Evolutionary conservation across 2,113 vertebrate genomes (phyloP).

Genomic region (Cryptomyrus ogoouensis): DNA sequence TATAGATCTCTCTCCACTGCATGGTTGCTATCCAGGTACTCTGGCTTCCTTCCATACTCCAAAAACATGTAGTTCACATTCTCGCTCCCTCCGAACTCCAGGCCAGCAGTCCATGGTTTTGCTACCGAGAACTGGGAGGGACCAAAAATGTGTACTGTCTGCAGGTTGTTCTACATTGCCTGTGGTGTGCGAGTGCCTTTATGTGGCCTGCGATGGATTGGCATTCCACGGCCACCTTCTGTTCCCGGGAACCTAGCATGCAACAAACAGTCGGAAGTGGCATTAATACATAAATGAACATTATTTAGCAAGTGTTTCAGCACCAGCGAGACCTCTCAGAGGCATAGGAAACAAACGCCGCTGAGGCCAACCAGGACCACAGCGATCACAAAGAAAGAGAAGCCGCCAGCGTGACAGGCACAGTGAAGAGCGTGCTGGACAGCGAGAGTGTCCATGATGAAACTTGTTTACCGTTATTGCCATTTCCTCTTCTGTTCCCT

Average conservation of each 20-base stretch:
- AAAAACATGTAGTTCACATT: background rate
- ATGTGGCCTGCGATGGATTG: background rate
- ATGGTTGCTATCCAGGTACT: background rate
- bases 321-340: background rate
- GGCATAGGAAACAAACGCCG: background rate
- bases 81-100: too few relatives aligned
- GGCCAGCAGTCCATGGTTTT: background rate
- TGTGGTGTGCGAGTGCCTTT: background rate
- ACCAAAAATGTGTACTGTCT: background rate
- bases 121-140: background rate
- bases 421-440: background rate
- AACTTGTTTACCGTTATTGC: background rate
- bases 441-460: background rate
- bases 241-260: background rate
- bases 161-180: background rate
- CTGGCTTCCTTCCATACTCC: background rate
- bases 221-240: background rate
- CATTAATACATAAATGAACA: background rate
- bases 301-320: background rate
- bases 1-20: background rate
- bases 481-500: background rate
- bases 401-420: background rate
- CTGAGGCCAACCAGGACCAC: too few relatives aligned
- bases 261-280: background rate
- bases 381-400: background rate